Evolutionary conservation across 2,113 vertebrate genomes (phyloP).

Genomic region (Paralichthys olivaceus): DNA sequence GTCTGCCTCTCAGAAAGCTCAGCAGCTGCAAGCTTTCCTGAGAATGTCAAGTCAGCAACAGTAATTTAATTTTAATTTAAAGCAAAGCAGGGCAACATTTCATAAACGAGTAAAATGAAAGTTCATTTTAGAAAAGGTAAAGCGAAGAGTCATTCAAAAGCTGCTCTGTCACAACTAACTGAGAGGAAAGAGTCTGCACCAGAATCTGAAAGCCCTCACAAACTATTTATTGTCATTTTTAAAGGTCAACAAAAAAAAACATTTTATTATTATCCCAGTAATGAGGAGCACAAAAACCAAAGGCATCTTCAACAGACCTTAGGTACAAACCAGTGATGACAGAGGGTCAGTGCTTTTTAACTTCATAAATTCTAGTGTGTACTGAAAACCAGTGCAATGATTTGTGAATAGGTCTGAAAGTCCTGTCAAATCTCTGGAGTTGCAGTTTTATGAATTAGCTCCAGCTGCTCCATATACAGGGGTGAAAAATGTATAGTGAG

Average conservation of each 20-base stretch:
- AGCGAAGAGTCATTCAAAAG: slow-evolving; percentile 17
- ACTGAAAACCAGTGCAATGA: neutral
- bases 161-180: neutral
- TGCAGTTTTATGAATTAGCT: slow-evolving; percentile 8
- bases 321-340: too few species aligned
- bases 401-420: neutral
- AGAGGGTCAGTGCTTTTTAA: too few species aligned
- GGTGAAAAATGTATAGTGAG: slow-evolving; percentile 1
- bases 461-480: slow-evolving; percentile 6
- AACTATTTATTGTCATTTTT: neutral
- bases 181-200: neutral
- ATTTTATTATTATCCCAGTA: too few species aligned
- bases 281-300: too few species aligned
- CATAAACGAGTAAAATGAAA: neutral
- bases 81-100: neutral
- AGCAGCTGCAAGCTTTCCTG: too few species aligned
- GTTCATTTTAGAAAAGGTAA: neutral
- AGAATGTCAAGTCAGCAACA: too few species aligned
- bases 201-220: neutral
- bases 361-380: neutral
- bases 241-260: neutral
- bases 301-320: too few species aligned
- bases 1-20: too few species aligned
- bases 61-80: too few species aligned
- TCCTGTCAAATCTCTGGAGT: slow-evolving; percentile 3